These are phyloP conservation scores for Drosophila barbarae DNA, from an alignment of 2,888 invertebrate genomes.

Conservation along the genomic window DNA sequence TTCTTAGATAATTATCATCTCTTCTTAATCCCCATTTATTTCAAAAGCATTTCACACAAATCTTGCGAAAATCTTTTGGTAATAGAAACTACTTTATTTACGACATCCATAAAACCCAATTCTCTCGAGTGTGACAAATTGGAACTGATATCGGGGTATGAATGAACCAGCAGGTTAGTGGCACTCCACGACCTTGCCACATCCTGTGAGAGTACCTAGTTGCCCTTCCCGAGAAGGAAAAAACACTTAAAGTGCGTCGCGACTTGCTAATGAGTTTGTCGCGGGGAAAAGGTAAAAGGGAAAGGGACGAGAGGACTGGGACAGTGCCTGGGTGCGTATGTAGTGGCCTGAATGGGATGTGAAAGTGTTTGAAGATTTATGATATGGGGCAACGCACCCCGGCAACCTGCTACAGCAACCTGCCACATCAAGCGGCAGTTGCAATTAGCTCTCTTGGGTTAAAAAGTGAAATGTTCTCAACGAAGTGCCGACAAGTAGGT, in stretches of 20 bases:
- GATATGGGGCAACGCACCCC: constrained; percentile 60
- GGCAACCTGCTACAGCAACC: constrained; percentile 21
- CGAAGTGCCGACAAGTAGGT: constrained; percentile 67
- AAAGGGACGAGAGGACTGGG: background rate
- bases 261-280: constrained; percentile 65
- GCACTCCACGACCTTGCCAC: constrained; percentile 21
- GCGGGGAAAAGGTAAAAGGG: constrained; percentile 21
- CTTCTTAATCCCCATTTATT: constrained; percentile 5
- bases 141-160: constrained; percentile 42
- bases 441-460: constrained; percentile 66
- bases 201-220: constrained; percentile 26
- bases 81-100: constrained; percentile 30
- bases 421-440: constrained; percentile 33
- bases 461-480: constrained; percentile 73
- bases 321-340: constrained; percentile 25
- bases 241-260: constrained; percentile 67
- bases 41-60: constrained; percentile 32
- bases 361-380: constrained; percentile 71
- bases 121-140: constrained; percentile 61
- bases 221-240: constrained; percentile 18
- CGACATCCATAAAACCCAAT: constrained; percentile 30
- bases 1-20: background rate
- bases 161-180: constrained; percentile 53
- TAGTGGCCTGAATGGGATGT: constrained; percentile 62
- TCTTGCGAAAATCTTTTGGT: constrained; percentile 11